These are phyloP conservation scores for Distichodus sexfasciatus DNA, from an alignment of 2,797 vertebrate species.

Conservation along the genomic window DNA sequence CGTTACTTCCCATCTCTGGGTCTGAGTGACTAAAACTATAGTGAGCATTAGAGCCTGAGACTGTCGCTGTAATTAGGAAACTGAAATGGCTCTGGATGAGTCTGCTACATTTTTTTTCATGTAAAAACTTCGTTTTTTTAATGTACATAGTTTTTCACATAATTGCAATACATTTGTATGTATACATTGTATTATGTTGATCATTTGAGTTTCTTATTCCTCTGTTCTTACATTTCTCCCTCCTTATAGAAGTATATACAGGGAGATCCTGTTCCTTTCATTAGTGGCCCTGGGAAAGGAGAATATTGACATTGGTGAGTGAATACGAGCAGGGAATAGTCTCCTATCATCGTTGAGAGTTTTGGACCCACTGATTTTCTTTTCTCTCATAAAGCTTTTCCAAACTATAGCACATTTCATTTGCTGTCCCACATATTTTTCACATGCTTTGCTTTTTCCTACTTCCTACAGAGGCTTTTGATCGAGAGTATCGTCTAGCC, in stretches of 20 bases:
- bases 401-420: too few species aligned
- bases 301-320: constrained; percentile 96
- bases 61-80: too few species aligned
- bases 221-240: neutral
- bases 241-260: constrained; percentile 89
- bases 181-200: too few species aligned
- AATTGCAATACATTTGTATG: too few species aligned
- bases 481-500: constrained; percentile 87
- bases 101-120: too few species aligned
- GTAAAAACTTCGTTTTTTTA: too few species aligned
- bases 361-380: neutral
- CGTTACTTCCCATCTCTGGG: too few species aligned
- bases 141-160: too few species aligned
- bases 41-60: too few species aligned
- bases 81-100: too few species aligned
- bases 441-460: neutral
- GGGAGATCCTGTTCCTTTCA: constrained; percentile 94
- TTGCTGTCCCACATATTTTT: neutral
- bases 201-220: too few species aligned
- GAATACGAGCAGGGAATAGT: neutral
- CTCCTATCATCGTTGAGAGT: neutral
- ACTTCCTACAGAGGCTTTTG: constrained; percentile 91
- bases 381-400: neutral
- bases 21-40: too few species aligned
- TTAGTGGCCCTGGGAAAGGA: constrained; percentile 93